Evolutionary conservation across 2,888 invertebrate genomes (phyloP), one percentile per base, ranked within the genome.

Genomic region (Lampropteryx suffumata): DNA sequence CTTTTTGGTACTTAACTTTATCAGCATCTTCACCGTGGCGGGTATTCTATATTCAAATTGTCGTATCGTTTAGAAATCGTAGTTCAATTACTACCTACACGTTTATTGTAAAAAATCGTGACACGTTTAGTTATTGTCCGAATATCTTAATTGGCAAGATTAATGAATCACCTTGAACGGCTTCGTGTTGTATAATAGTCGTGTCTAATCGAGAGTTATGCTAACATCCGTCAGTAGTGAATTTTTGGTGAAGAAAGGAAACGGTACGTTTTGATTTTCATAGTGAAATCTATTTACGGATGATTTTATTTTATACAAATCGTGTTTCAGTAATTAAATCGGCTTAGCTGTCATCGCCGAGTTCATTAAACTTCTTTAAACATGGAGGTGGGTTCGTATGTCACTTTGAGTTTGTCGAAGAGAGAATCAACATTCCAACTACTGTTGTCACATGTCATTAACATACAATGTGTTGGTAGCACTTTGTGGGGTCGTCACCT

Each of bases 391-490:
- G 43, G 50, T 47, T 42, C 21, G 40, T 41, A 42, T 52, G 52
- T 50, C 51, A 46, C 43, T 47, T 33, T n/a, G n/a, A n/a, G n/a
- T n/a, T n/a, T n/a, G n/a, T n/a, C n/a, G n/a, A n/a, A 32, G 45
- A 64, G 64, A 68, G 32, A 32, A 36, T 37, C 35, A 74, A 67
- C 61, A 56, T 67, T 59, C 69, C 69, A 67, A 73, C 69, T 51
- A 62, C 65, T 50, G 65, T 69, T 79, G 81, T 76, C 74, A 73
- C 49, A 57, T 54, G 59, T 64, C 65, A 88, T 89, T 89, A 85
- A 64, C 89, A 89, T 88, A 89, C 89, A 89, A 89, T 89, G 81
- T 76, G 65, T 64, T 75, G 73, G 89, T 86, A 88, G 89, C 88
- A 67, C 63, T 64, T 59, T 60, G 65, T 67, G 70, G 71, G 78